Evolutionary conservation across 2,888 invertebrate genomes (phyloP), one percentile per base, ranked within the genome.

Genomic region (Apodemia hepburni): DNA sequence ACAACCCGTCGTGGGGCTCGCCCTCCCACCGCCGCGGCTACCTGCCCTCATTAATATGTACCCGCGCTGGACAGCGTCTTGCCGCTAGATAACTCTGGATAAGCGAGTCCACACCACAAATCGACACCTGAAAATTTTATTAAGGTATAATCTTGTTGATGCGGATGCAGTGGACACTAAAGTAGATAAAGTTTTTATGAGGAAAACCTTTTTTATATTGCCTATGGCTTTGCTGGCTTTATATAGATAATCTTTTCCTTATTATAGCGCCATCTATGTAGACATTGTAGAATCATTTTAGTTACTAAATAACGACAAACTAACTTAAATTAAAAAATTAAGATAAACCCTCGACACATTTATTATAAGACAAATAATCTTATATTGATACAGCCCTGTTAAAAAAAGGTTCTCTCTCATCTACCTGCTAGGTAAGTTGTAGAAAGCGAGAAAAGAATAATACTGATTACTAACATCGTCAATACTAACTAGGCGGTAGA

Each of bases 41-140:
- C 71, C 72, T 70, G 68, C 68, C 71, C 71, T 87, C 87, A 87
- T 88, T 87, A 88, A 87, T 87, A 87, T 86, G 86, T 87, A 86
- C 86, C 80, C 79, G 76, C 66, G 65, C 83, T 78, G 85, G 86
- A 86, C 87, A 84, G 75, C 82, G 80, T 80, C 82, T 82, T 80
- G 69, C 63, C 61, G 70, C 73, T 70, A 75, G 77, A 81, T 79
- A 78, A 78, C 79, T 77, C 74, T 63, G 54, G 65, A 68, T 62
- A 63, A 62, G 67, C 69, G 68, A 62, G 61, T 66, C 69, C 68
- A 71, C 62, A 67, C 62, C 69, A 72, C 74, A 75, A 74, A 77
- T 75, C 73, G 73, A 72, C 72, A 71, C 69, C 71, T 77, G 74
- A 76, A 75, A 73, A 66, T 72, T 72, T 73, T 70, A 73, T 71